Conservation (phyloP, 1,140 invertebrate genomes). For the Glomeris maerens region DNA sequence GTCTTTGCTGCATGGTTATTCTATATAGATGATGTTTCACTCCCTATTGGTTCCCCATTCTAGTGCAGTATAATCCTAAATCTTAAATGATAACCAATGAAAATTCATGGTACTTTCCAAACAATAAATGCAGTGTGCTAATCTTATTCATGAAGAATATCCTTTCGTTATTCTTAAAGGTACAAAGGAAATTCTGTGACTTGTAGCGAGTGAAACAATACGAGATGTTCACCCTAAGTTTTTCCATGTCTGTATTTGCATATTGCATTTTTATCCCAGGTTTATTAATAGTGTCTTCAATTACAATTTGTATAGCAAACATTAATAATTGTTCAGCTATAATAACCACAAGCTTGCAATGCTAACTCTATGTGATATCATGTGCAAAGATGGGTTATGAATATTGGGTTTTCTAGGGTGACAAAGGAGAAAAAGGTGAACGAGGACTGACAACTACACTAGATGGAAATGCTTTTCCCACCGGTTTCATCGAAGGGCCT, state of each 20-base stretch:
- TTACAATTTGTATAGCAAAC: background rate
- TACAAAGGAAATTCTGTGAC: too few species aligned
- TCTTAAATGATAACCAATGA: too few species aligned
- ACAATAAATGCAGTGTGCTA: too few species aligned
- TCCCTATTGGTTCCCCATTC: too few species aligned
- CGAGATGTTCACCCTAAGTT: background rate
- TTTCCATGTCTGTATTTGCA: background rate
- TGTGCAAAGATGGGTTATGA: background rate
- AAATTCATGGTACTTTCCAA: too few species aligned
- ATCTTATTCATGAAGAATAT: too few species aligned
- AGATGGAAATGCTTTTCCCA: conserved; percentile 74
- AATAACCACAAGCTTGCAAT: background rate
- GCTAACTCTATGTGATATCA: background rate
- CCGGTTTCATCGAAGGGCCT: conserved; percentile 82
- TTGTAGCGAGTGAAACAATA: too few species aligned
- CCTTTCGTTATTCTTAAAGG: too few species aligned
- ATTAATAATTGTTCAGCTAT: background rate
- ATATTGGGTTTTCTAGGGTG: conserved; percentile 45
- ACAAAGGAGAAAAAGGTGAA: conserved; percentile 78
- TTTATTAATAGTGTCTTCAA: background rate
- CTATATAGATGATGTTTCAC: too few species aligned
- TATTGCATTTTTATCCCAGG: background rate
- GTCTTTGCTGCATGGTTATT: too few species aligned
- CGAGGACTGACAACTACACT: conserved; percentile 74
- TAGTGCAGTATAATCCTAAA: too few species aligned